Conservation (phyloP, 1,140 invertebrate genomes). For the Littorina saxatilis region DNA sequence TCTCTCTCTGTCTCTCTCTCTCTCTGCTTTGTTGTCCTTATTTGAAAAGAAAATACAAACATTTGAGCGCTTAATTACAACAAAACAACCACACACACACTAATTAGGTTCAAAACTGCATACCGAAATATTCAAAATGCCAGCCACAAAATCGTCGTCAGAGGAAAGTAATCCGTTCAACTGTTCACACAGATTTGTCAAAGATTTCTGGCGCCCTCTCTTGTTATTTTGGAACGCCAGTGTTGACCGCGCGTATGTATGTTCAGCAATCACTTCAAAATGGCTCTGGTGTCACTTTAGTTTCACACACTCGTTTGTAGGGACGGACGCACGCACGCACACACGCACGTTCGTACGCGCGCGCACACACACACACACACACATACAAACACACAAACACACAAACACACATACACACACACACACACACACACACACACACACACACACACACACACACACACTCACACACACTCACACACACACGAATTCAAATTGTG, state of each 20-base stretch:
- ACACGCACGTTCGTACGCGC: background rate
- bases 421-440: background rate
- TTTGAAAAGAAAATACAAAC: too few species aligned
- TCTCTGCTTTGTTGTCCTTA: too few species aligned
- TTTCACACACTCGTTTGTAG: background rate
- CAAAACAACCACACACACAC: too few species aligned
- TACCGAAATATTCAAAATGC: background rate
- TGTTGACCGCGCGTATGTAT: background rate
- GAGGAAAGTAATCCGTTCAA: background rate
- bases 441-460: slow-evolving; percentile 21
- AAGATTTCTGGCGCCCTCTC: background rate
- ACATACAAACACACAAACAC: background rate
- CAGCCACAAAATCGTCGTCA: background rate
- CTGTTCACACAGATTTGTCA: background rate
- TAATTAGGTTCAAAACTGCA: background rate
- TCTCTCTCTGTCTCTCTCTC: too few species aligned
- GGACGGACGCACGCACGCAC: background rate
- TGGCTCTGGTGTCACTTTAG: background rate
- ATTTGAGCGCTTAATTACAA: too few species aligned
- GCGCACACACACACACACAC: slow-evolving; percentile 10
- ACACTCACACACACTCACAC: background rate
- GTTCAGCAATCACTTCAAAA: background rate
- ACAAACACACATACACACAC: slow-evolving; percentile 13
- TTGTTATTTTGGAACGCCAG: background rate
- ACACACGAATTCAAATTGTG: background rate